Evolutionary conservation across 2,888 invertebrate species (phyloP), one percentile per base, ranked within the genome.

Genomic region (Hypsopygia costalis): DNA sequence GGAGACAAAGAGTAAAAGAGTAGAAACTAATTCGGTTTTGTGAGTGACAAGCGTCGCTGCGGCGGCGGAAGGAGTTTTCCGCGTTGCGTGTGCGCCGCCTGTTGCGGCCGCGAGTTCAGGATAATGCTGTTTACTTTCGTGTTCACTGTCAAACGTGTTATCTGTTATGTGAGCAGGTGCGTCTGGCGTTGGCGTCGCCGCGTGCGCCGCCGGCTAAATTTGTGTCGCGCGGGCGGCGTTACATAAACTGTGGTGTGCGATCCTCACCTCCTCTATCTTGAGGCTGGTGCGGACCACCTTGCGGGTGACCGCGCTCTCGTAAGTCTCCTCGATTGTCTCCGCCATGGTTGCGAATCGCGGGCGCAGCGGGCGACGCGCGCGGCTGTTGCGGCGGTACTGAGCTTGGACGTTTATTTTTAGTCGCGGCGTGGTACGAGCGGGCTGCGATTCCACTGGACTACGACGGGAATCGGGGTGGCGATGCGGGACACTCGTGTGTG

Each of bases 211-310:
- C 61, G 69, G 65, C 70, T 72, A 72, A 74, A 79, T 79, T 73
- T 70, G 81, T 76, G 77, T 69, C 58, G 79, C 76, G 75, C 73
- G 79, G 75, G 69, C 70, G 68, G 59, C 61, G 70, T 81, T 82
- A 81, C 78, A 77, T 83, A 85, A 78, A 57, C 70, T 67, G 73
- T 71, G 69, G 72, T 67, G 74, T 77, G 71, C 59, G 68, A 69
- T 68, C 79, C 91, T 91, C 91, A 93, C 93, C 91, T 93, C 93
- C 90, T 93, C 91, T 79, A 93, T 93, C 90, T 92, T 92, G 87
- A 92, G 90, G 86, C 90, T 92, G 72, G 90, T 92, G 86, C 92
- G 90, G 79, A 92, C 91, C 81, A 92, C 90, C 87, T 92, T 93
- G 75, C 92, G 90, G 78, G 91, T 91, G 86, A 93, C 91, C 86